A percentile compares a stretch with the other conserved stretches of the same genome.
phyloP scores from a whole-genome alignment of 2,888 invertebrate genomes.

The Gari tellinella region DNA sequence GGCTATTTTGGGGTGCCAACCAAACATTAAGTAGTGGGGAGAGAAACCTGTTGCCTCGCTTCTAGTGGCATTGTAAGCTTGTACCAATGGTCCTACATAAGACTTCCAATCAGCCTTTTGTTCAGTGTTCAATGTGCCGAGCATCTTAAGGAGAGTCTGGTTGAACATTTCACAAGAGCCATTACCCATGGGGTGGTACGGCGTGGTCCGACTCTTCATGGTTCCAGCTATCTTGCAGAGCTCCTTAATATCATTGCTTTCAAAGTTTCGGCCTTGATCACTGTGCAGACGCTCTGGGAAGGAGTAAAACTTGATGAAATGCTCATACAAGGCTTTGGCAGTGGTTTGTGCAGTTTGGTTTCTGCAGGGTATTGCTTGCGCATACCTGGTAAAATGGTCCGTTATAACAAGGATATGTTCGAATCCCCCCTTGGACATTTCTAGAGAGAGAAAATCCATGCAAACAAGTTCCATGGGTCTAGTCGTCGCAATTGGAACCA shows the following conservation, averaged over 20 bases:
- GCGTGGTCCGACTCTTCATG: slow-evolving; percentile 17
- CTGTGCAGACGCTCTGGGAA: slow-evolving; percentile 24
- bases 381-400: slow-evolving; percentile 27
- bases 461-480: slow-evolving; percentile 27
- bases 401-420: slow-evolving; percentile 31
- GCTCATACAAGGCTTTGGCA: slow-evolving; percentile 20
- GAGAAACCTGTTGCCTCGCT: slow-evolving; percentile 19
- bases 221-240: slow-evolving; percentile 18
- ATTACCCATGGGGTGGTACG: slow-evolving; percentile 37
- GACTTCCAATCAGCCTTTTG: slow-evolving; percentile 12
- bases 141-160: slow-evolving; percentile 18
- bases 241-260: no score
- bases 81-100: slow-evolving; percentile 10
- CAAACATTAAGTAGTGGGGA: slow-evolving; percentile 32
- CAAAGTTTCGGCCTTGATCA: no score
- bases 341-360: slow-evolving; percentile 30
- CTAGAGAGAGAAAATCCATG: slow-evolving; percentile 18
- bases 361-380: slow-evolving; percentile 19
- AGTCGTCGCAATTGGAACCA: slow-evolving; percentile 9
- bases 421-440: slow-evolving; percentile 18
- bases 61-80: slow-evolving; percentile 24
- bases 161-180: slow-evolving; percentile 26
- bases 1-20: slow-evolving; percentile 16
- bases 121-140: slow-evolving; percentile 14
- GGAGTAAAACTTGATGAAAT: slow-evolving; percentile 16